Percentiles rank a stretch among this genome's conserved stretches.
phyloP scores from a whole-genome alignment of 2,797 vertebrate genomes.

The Syngnathus rostellatus region DNA sequence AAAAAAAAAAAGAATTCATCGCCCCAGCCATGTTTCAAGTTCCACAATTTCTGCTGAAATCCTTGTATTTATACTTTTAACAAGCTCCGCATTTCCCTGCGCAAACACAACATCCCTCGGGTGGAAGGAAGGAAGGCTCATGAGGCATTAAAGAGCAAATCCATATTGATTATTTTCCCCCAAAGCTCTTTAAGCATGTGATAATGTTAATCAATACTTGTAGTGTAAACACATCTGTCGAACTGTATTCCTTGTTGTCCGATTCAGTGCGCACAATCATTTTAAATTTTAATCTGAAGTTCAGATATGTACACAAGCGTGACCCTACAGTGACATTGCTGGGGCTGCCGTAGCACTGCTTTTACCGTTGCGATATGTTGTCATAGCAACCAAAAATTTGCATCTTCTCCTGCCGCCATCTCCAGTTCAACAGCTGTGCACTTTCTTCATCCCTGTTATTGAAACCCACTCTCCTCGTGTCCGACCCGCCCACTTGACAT shows the following conservation, averaged over 20 bases:
- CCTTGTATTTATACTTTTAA: slow-evolving; percentile 45
- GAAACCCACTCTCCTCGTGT: slow-evolving; percentile 4
- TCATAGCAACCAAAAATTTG: slow-evolving; percentile 57
- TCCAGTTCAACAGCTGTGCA: slow-evolving; percentile 25
- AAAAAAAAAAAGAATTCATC: neutral
- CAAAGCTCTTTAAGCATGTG: slow-evolving; percentile 10
- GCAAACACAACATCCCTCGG: slow-evolving; percentile 31
- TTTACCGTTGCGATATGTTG: slow-evolving; percentile 27
- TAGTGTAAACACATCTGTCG: slow-evolving; percentile 1
- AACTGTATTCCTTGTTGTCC: too few relatives aligned
- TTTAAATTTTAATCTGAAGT: neutral
- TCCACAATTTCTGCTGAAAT: slow-evolving; percentile 27
- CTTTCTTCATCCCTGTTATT: slow-evolving; percentile 25
- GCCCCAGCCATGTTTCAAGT: neutral
- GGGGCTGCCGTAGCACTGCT: slow-evolving; percentile 6
- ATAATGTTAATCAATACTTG: slow-evolving; percentile 12
- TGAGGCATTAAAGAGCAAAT: slow-evolving; percentile 32
- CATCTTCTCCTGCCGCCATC: slow-evolving; percentile 33
- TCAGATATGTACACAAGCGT: neutral
- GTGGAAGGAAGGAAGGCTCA: slow-evolving; percentile 25
- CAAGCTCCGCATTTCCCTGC: slow-evolving; percentile 46
- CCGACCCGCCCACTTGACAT: slow-evolving; percentile 2
- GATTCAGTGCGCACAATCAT: neutral
- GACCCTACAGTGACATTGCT: slow-evolving; percentile 1
- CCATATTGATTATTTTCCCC: slow-evolving; percentile 22